A percentile compares a stretch with the other conserved stretches of the same genome.
Conservation (phyloP, 30 jellyfish, hydroid and myxozoan species). For the Cassiopea xamachana region DNA sequence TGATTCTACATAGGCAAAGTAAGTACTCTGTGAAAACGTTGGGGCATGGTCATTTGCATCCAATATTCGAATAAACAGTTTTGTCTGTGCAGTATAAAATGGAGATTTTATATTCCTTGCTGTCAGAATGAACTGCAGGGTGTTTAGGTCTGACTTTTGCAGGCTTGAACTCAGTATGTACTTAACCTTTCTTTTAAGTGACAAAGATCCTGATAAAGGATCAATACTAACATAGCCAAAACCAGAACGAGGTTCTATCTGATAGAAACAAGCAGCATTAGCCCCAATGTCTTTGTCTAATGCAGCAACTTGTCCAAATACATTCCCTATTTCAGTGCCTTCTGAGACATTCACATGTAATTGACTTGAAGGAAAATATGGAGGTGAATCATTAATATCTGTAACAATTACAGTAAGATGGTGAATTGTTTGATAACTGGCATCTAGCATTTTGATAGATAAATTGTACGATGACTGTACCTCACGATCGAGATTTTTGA, state of each 20-base stretch:
- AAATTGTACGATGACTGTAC: slow-evolving; percentile 9
- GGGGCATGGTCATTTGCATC: slow-evolving; percentile 87
- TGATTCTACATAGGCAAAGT: slow-evolving; percentile 40
- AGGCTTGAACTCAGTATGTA: neutral
- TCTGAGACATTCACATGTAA: slow-evolving; percentile 53
- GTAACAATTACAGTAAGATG: slow-evolving; percentile 35
- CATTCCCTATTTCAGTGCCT: slow-evolving; percentile 21
- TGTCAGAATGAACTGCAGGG: slow-evolving; percentile 10
- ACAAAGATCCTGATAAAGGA: slow-evolving; percentile 51
- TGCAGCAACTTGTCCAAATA: slow-evolving; percentile 38
- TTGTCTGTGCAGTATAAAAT: slow-evolving; percentile 18
- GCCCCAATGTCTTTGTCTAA: slow-evolving; percentile 55
- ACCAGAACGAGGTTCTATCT: slow-evolving; percentile 60
- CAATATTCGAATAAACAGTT: slow-evolving; percentile 27
- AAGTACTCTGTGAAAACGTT: slow-evolving; percentile 29
- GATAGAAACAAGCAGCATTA: slow-evolving; percentile 43
- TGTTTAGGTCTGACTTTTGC: slow-evolving; percentile 8
- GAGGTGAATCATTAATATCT: slow-evolving; percentile 80
- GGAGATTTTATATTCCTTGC: slow-evolving; percentile 67
- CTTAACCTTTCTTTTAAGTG: slow-evolving; percentile 31
- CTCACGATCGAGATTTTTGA: slow-evolving; percentile 59
- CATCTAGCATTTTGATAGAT: slow-evolving; percentile 53
- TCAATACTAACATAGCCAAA: slow-evolving; percentile 33
- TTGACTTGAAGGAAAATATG: slow-evolving; percentile 33
- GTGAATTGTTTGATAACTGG: slow-evolving; percentile 18